Conservation (phyloP, 2,797 vertebrate genomes). For the Coendou prehensilis region DNA sequence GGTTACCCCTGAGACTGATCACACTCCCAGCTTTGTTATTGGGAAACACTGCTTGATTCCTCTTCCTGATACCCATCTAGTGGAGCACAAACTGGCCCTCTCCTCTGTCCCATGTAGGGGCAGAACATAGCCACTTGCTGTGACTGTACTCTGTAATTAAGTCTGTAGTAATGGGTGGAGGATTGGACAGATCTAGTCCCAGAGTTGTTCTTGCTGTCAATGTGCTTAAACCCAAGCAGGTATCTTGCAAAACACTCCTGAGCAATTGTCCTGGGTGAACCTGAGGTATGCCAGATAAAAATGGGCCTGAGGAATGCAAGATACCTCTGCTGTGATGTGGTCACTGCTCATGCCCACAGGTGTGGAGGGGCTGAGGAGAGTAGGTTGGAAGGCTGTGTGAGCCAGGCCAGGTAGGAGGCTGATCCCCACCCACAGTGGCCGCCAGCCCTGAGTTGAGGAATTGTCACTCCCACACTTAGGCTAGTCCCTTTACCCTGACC, state of each 20-base stretch:
- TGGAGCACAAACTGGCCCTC: background rate
- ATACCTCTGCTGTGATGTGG: background rate
- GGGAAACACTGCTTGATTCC: slow-evolving; percentile 46
- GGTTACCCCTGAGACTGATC: background rate
- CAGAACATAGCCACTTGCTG: slow-evolving; percentile 55
- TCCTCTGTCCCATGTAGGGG: background rate
- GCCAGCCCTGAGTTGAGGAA: background rate
- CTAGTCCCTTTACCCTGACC: background rate
- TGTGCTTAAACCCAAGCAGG: slow-evolving; percentile 5
- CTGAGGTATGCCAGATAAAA: background rate
- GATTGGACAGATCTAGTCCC: slow-evolving; percentile 45
- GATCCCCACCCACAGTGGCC: background rate
- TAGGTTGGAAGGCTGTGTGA: background rate
- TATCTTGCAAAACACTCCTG: slow-evolving; percentile 47
- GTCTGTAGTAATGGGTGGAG: slow-evolving; percentile 67
- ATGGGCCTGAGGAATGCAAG: background rate
- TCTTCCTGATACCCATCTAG: background rate
- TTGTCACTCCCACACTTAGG: background rate
- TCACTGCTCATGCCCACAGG: background rate
- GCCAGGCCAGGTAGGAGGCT: background rate
- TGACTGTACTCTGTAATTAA: slow-evolving; percentile 70
- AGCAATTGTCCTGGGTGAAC: slow-evolving; percentile 10
- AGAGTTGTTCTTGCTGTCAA: slow-evolving; percentile 36
- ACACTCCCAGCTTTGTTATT: background rate
- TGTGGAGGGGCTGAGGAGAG: background rate